Evolutionary conservation across 2,113 vertebrate genomes (phyloP).

Genomic region (Oryzias melastigma): DNA sequence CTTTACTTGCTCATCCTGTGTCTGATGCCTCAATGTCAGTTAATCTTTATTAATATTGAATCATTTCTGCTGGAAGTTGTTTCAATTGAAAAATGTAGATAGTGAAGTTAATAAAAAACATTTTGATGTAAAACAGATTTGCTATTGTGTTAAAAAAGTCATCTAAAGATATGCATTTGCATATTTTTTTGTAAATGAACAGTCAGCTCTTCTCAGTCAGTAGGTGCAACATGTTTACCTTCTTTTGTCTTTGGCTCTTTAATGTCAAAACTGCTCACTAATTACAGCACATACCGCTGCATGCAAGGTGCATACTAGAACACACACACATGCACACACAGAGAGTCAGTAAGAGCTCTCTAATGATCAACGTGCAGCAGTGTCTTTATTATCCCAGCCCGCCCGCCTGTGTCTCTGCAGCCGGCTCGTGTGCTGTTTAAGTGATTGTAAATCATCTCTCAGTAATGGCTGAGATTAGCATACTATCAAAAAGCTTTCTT

Average conservation of each 20-base stretch:
- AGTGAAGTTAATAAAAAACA: no score
- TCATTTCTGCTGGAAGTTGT: no score
- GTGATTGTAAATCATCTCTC: constrained; percentile 75
- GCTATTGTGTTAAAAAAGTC: no score
- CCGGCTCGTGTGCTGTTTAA: constrained; percentile 59
- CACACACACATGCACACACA: constrained; percentile 21
- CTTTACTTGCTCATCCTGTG: no score
- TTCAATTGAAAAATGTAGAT: no score
- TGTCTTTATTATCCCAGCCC: constrained; percentile 68
- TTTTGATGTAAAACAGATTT: no score
- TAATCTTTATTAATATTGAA: no score
- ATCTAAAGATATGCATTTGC: no score
- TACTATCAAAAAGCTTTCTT: constrained; percentile 80
- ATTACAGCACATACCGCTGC: constrained; percentile 70
- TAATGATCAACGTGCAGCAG: constrained; percentile 69
- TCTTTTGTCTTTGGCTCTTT: constrained; percentile 39
- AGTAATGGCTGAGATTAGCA: constrained; percentile 76
- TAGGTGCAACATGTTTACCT: no score
- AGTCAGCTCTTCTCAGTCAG: no score
- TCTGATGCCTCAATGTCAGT: no score
- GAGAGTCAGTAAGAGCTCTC: constrained; percentile 41
- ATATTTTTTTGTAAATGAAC: no score
- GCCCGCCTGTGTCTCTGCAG: constrained; percentile 48
- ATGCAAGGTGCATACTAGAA: constrained; percentile 33
- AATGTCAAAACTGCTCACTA: constrained; percentile 57